Conservation (phyloP, 2,113 vertebrate genomes). For the Isurus oxyrinchus region DNA sequence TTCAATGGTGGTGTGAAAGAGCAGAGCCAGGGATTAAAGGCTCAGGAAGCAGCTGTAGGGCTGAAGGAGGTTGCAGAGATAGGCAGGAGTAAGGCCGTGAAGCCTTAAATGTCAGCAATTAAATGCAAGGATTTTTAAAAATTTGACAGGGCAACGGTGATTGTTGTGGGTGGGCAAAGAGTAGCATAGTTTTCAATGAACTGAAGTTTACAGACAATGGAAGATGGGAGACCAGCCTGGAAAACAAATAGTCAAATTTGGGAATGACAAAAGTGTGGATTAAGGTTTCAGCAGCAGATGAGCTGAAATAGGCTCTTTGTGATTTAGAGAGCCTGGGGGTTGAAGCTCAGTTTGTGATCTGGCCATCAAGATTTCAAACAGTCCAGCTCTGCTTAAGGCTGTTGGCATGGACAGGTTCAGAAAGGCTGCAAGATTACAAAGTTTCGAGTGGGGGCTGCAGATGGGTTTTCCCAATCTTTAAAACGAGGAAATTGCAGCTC, state of each 20-base stretch:
- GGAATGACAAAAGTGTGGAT: neutral
- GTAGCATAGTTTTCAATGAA: neutral
- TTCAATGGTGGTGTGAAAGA: neutral
- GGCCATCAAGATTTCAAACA: neutral
- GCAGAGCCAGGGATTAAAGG: neutral
- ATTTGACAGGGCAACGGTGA: neutral
- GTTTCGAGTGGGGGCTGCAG: neutral
- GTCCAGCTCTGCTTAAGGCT: neutral
- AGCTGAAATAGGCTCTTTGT: neutral
- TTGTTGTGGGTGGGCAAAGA: neutral
- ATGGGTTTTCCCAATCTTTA: neutral
- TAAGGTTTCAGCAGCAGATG: neutral
- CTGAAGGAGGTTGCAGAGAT: neutral
- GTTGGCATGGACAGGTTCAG: neutral
- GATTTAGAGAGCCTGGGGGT: neutral
- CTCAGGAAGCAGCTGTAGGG: neutral
- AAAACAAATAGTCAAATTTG: neutral
- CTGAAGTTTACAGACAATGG: neutral
- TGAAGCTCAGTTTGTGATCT: neutral
- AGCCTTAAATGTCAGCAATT: no score
- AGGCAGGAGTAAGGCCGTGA: neutral
- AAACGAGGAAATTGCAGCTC: neutral
- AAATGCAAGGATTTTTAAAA: neutral
- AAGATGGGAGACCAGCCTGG: neutral
- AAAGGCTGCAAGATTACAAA: neutral